Evolutionary conservation across 1,140 invertebrate genomes (phyloP).

Genomic region (Wiebesia pumilae): DNA sequence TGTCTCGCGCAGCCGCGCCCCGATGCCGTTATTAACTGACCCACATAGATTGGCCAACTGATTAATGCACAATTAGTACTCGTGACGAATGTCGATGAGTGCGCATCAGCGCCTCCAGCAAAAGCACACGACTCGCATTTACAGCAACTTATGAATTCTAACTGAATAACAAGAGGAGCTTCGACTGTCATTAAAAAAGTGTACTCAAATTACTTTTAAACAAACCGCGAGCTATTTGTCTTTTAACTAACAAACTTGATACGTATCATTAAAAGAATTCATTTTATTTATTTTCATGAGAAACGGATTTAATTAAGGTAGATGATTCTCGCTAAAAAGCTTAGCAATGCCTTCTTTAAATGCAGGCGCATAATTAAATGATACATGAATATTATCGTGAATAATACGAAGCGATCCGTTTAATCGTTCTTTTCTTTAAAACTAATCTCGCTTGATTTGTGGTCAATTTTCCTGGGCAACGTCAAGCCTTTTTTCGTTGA

Average conservation of each 20-base stretch:
- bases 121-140: neutral
- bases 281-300: too few relatives aligned
- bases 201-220: too few relatives aligned
- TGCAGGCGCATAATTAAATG: slow-evolving; percentile 6
- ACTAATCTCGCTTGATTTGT: slow-evolving; percentile 12
- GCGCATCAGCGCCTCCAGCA: neutral
- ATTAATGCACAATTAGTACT: slow-evolving; percentile 62
- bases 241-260: too few relatives aligned
- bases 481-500: neutral
- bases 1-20: slow-evolving; percentile 62
- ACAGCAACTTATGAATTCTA: neutral
- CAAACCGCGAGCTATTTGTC: neutral
- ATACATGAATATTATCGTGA: neutral
- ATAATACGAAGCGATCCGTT: neutral
- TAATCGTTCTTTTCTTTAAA: neutral
- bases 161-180: neutral
- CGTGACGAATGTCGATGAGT: slow-evolving; percentile 38
- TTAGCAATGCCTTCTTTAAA: neutral
- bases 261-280: too few relatives aligned
- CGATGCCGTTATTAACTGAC: slow-evolving; percentile 62
- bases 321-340: too few relatives aligned
- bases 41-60: slow-evolving; percentile 59
- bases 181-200: too few relatives aligned
- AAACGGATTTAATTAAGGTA: too few relatives aligned
- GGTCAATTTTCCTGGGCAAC: neutral